Base-by-base conservation (phyloP, 2,888 invertebrate genomes). In the Erebia palarica region DNA sequence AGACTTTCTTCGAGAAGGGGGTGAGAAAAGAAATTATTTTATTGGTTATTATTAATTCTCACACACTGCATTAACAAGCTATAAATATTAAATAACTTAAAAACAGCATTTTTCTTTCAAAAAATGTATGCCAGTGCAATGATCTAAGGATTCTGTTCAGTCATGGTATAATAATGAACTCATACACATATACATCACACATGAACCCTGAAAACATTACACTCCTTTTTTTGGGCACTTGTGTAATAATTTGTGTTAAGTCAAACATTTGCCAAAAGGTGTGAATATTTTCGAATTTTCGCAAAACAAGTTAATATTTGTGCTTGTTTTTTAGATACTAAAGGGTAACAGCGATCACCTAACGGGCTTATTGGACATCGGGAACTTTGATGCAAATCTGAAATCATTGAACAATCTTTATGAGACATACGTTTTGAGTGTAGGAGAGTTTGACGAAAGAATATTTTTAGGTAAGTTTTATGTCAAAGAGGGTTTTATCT, bases 371-470 rank as follows among this genome's bases (percentile, higher is more conserved):
- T 91, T 99, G 78, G 97, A 98, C 75, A 92, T 95, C 44, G 94
- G 94, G 14, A 95, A 95, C 82, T 98, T 98, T 91, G 98, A 98
- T 79, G 92, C 93, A 18, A 99, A 99, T 91, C 95, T 96, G 49
- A 97, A 97, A 91, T 96, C 96, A 78, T 92, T 99, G 55, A 97
- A 97, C 78, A 97, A 96, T 85, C 94, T 96, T 13, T 99, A 99
- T 86, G 99, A 99, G 85, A 96, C 97, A 68, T 97, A 97, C 87
- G 97, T 99, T 36, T 92, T 98, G 55, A 97, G 96, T 85, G 96
- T 97, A 73, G 98, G 99, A 1, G 98, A 99, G 87, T 97, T 99
- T 88, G 99, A 99, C 87, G 99, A 99, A 89, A 95, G 99, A 82
- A 97, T 99, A 88, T 98, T 99, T 91, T 94, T 98, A 81, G 96